Evolutionary conservation across 1,140 invertebrate genomes (phyloP), one percentile per base, ranked within the genome.

Genomic region (Globodera ellingtonae): DNA sequence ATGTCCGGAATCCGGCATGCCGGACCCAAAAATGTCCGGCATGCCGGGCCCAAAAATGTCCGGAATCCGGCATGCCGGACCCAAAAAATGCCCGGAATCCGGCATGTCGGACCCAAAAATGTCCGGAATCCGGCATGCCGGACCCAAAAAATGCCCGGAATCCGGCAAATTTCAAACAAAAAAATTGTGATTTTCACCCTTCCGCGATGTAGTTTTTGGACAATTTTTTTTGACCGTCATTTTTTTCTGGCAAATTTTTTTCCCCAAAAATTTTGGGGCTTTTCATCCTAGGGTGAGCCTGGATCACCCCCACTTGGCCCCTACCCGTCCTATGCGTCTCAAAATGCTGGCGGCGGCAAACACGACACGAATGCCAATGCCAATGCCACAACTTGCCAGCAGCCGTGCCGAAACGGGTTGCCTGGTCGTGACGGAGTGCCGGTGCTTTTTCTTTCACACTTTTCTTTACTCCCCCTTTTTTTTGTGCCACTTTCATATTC

Each of bases 221-320:
- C 24, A 24, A 24, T 1, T 24, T 24, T 24, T 24, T 0, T 24
- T 24, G 24, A 24, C 24, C 24, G 24, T 24, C 24, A 24, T 75
- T 21, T 84, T 84, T 18, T 47, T 24, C 6, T 56, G 72, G 72
- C 7, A 15, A 13, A 48, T 3, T 52, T 21, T 13, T 50, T 59
- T 10, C 73, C 73, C 48, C 59, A n/a, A 48, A 35, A 50, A 15
- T 72, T 79, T 50, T 70, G 8, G 50, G n/a, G 44, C 3, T 76
- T 56, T 78, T 78, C 24, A 66, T 50, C 77, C 35, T 72, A 85
- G 84, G 84, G 84, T 65, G 84, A 86, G 47, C 59, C 44, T 47
- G 86, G 84, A 72, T 6, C 71, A 18, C 70, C 44, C 44, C n/a
- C 56, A 8, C 52, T 48, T 24, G 66, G 46, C 21, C 21, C 66